A percentile compares a stretch with the other conserved stretches of the same genome.
phyloP scores from a whole-genome alignment of 2,888 invertebrate species.

The Leptinotarsa tumamoca region DNA sequence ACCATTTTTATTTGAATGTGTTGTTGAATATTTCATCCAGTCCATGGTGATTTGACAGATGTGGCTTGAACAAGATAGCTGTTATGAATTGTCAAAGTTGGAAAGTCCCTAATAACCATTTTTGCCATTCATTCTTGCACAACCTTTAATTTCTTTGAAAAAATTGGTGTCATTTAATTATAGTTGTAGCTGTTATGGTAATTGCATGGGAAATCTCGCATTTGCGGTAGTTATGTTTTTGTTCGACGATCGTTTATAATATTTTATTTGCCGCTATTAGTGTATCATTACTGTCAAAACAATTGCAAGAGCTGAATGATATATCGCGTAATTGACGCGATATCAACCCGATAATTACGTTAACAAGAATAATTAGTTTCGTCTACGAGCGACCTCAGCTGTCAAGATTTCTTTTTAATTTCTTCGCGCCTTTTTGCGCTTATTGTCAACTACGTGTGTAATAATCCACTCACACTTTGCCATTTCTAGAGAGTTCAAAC shows the following conservation, averaged over 20 bases:
- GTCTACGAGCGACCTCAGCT: constrained; percentile 6
- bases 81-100: too few species aligned
- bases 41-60: too few species aligned
- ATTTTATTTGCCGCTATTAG: constrained; percentile 9
- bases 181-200: neutral
- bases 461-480: neutral
- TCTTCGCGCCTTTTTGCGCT: neutral
- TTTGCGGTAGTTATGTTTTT: constrained; percentile 3
- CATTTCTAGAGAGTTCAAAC: neutral
- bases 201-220: neutral
- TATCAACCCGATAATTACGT: constrained; percentile 5
- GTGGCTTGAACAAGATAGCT: too few species aligned
- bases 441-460: neutral
- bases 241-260: constrained; percentile 1
- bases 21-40: too few species aligned
- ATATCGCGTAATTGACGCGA: constrained; percentile 5
- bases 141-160: too few species aligned
- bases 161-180: neutral
- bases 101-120: too few species aligned
- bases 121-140: too few species aligned
- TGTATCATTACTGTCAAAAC: constrained; percentile 14
- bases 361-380: constrained; percentile 4
- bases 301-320: constrained; percentile 6
- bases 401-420: neutral
- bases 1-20: too few species aligned